Base-by-base conservation (phyloP, 2,888 invertebrate species). In the Clunio marinus region DNA sequence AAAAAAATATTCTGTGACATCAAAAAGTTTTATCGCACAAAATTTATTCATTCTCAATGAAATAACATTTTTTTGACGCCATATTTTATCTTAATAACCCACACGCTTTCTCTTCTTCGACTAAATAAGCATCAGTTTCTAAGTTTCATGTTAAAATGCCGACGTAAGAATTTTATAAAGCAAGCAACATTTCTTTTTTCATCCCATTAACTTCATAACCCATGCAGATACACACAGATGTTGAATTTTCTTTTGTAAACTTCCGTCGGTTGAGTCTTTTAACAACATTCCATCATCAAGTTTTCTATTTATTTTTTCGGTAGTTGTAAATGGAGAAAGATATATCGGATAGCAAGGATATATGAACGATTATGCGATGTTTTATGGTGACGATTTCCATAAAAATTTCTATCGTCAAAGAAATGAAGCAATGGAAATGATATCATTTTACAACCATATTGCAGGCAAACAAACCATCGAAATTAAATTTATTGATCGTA, bases 401-500 rank as follows among this genome's bases (percentile, higher is more conserved):
- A 35, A 59, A 59, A 59, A 17, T 59, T 59, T 27, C 45, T 57
- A 7, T n/a, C 57, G n/a, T n/a, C 1, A 3, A 27, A 57, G 20
- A 24, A 57, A 2, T 57, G 57, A 57, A 59, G 59, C 5, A 32
- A 35, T 41, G 22, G 41, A 24, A 10, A 24, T 20, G 25, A 37
- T 37, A 41, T 62, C 45, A 27, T 8, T 17, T 65, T 65, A 65
- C 41, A 62, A 62, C 37, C 62, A 22, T 10, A 13, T 22, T 41
- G 20, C 63, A 65, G 45, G 46, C 63, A 65, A 65, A 65, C 63
- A 65, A 65, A 46, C 45, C 63, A 65, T 65, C 46, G 63, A 65
- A 65, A 65, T 65, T 65, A 37, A 65, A 65, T 65, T 65, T 65
- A 65, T 65, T 28, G 63, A 45, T 65, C 63, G 46, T 65, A 46